Evolutionary conservation across 2,797 vertebrate species (phyloP).

Genomic region (Pangasius larnaudii): DNA sequence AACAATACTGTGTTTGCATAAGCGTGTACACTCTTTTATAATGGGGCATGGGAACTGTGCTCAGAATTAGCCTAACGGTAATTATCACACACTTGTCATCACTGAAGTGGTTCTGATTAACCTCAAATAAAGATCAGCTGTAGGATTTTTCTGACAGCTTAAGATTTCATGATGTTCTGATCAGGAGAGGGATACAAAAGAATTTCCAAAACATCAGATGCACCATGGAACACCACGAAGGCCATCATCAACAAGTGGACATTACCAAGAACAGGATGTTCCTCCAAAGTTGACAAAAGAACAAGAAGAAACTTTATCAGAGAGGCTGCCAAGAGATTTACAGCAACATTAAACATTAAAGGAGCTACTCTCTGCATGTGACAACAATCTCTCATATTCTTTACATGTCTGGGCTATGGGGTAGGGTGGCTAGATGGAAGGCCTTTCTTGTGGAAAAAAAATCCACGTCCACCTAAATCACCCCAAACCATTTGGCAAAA

Average conservation of each 20-base stretch:
- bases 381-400: no score
- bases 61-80: not conserved
- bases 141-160: not conserved
- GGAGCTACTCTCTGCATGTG: no score
- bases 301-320: not conserved
- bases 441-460: no score
- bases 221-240: not conserved
- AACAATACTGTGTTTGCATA: not conserved
- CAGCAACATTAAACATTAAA: no score
- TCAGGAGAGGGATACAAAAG: not conserved
- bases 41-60: not conserved
- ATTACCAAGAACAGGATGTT: not conserved
- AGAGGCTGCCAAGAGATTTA: no score
- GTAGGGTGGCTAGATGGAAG: no score
- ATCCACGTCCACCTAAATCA: no score
- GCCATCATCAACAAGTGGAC: not conserved
- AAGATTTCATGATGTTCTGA: not conserved
- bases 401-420: no score
- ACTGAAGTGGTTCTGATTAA: not conserved
- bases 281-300: not conserved
- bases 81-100: not conserved
- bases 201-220: not conserved
- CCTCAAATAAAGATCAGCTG: not conserved
- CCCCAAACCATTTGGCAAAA: no score
- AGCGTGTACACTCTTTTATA: not conserved